Conservation (phyloP, 2,113 vertebrate genomes). For the Engystomops pustulosus region DNA sequence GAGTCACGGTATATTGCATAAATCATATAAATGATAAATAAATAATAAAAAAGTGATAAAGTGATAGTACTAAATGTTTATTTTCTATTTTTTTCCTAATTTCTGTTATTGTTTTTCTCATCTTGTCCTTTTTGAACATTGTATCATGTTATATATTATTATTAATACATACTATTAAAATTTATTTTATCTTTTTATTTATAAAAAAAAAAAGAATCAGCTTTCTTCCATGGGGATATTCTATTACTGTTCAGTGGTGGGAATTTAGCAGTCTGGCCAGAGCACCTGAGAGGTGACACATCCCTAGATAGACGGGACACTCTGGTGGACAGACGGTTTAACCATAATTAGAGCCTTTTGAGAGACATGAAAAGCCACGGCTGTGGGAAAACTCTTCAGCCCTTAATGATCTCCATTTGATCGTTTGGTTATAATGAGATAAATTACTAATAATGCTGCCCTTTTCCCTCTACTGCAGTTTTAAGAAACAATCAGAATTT, state of each 20-base stretch:
- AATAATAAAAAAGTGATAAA: no score
- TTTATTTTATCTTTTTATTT: no score
- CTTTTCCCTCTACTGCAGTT: background rate
- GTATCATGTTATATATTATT: no score
- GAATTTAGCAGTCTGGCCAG: background rate
- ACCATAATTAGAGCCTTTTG: constrained; percentile 14
- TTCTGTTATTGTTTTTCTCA: no score
- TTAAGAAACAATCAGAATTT: background rate
- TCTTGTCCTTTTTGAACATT: no score
- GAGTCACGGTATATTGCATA: no score
- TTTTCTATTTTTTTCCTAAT: no score
- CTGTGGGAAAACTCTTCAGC: constrained; percentile 15
- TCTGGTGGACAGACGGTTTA: background rate
- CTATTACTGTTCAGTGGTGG: background rate
- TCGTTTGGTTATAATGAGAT: constrained; percentile 11
- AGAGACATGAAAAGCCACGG: background rate
- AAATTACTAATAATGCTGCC: background rate
- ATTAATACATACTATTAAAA: no score
- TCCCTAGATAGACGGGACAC: background rate
- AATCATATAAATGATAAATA: no score
- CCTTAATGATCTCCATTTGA: background rate
- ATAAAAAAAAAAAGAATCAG: background rate
- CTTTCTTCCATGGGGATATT: no score
- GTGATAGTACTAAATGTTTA: no score
- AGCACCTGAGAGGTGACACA: background rate